phyloP scores from a whole-genome alignment of 2,888 invertebrate genomes.

The Agonopterix alstromeriana region DNA sequence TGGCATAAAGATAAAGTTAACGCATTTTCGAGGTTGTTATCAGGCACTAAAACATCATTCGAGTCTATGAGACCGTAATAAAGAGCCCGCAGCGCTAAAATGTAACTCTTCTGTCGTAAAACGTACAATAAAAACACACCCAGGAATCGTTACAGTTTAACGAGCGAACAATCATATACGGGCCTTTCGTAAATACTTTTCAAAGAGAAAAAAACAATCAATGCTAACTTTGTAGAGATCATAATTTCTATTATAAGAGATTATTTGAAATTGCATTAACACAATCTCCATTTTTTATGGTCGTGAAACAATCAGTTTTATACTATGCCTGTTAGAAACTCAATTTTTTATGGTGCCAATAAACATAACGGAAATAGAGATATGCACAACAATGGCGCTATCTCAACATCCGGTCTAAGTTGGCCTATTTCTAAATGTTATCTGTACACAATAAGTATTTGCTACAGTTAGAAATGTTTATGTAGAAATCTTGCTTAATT shows the following conservation, averaged over 20 bases:
- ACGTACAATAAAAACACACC: constrained; percentile 64
- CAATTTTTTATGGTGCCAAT: constrained; percentile 38
- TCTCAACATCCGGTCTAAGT: constrained; percentile 40
- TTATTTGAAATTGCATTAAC: constrained; percentile 5
- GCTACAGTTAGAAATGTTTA: constrained; percentile 29
- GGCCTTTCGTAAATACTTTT: constrained; percentile 29
- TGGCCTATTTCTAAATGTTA: constrained; percentile 35
- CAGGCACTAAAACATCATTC: constrained; percentile 64
- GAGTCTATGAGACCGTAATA: constrained; percentile 67
- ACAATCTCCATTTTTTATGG: constrained; percentile 6
- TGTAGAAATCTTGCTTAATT: constrained; percentile 24
- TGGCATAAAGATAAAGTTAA: constrained; percentile 31
- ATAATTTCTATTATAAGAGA: background rate
- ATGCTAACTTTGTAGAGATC: constrained; percentile 18
- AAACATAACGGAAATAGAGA: constrained; percentile 48
- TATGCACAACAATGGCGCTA: constrained; percentile 42
- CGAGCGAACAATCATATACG: constrained; percentile 69
- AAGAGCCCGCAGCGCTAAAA: constrained; percentile 75
- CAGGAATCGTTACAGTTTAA: constrained; percentile 67
- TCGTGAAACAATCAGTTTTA: constrained; percentile 5
- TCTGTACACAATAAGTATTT: constrained; percentile 25
- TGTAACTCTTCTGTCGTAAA: constrained; percentile 69
- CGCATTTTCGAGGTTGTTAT: constrained; percentile 53
- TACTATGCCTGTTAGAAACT: constrained; percentile 12
- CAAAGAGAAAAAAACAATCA: constrained; percentile 45